Evolutionary conservation across 2,797 vertebrate genomes (phyloP).

Genomic region (Catharus ustulatus): DNA sequence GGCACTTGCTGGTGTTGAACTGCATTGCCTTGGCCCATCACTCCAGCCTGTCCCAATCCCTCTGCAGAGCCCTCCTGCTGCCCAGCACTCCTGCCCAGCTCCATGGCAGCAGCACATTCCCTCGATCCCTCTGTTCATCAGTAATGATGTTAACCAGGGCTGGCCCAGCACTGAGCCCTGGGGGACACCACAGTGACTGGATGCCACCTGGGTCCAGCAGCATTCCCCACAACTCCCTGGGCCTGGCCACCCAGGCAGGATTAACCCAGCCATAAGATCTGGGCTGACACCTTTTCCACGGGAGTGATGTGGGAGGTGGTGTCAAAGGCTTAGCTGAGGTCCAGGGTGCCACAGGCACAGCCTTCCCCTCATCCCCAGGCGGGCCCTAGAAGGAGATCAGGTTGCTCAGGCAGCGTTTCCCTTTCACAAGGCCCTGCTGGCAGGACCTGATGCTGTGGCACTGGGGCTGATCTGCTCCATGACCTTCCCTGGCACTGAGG

Average conservation of each 20-base stretch:
- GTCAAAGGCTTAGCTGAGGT: neutral
- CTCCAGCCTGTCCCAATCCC: neutral
- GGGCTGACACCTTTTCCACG: neutral
- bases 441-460: neutral
- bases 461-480: neutral
- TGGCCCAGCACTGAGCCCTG: neutral
- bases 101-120: neutral
- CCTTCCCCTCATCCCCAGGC: neutral
- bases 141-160: neutral
- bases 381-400: neutral
- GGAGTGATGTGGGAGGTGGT: neutral
- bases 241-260: neutral
- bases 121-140: no score
- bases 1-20: neutral
- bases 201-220: neutral
- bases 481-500: neutral
- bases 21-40: neutral
- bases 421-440: neutral
- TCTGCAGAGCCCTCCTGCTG: neutral
- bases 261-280: neutral
- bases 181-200: rapidly evolving
- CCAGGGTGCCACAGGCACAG: neutral
- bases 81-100: neutral
- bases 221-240: neutral
- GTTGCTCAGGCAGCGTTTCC: neutral